A percentile compares a stretch with the other conserved stretches of the same genome.
These are phyloP conservation scores for Rhabdornis inornatus DNA, from an alignment of 2,113 vertebrate genomes.

Conservation along the genomic window DNA sequence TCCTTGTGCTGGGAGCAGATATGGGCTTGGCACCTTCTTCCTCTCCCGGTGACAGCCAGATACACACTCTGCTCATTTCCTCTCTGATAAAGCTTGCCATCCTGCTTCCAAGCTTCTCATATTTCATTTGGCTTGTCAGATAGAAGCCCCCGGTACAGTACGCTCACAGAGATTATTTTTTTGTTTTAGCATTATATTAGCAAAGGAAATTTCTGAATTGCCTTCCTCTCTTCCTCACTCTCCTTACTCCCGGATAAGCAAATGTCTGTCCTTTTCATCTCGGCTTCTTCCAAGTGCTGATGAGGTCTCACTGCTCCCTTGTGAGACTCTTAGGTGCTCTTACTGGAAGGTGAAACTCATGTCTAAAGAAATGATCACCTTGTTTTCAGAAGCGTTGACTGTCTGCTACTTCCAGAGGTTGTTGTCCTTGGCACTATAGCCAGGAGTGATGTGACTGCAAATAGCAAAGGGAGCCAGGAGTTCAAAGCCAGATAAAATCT, in stretches of 20 bases:
- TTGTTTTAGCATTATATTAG: not conserved
- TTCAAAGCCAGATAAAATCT: not conserved
- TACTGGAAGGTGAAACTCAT: not conserved
- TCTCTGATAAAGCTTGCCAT: slow-evolving; percentile 1
- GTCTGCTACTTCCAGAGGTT: not conserved
- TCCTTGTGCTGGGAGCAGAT: slow-evolving; percentile 44
- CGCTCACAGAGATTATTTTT: not conserved
- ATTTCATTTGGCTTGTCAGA: slow-evolving; percentile 36
- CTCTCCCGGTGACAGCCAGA: slow-evolving; percentile 42
- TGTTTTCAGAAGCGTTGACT: not conserved
- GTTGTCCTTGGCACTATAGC: not conserved
- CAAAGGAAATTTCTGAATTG: not conserved
- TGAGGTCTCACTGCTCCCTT: not conserved
- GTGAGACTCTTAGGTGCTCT: not conserved
- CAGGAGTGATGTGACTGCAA: not conserved
- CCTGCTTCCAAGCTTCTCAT: not conserved
- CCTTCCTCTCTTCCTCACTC: not conserved
- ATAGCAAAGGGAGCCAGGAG: not conserved
- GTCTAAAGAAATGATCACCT: not conserved
- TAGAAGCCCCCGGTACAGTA: not conserved
- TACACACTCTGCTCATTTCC: not conserved
- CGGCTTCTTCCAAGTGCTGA: not conserved
- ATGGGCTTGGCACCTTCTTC: slow-evolving; percentile 37
- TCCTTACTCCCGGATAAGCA: not conserved
- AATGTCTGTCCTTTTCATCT: not conserved